These are phyloP conservation scores for Hemitrygon akajei DNA, from an alignment of 2,797 vertebrate genomes.

Conservation along the genomic window DNA sequence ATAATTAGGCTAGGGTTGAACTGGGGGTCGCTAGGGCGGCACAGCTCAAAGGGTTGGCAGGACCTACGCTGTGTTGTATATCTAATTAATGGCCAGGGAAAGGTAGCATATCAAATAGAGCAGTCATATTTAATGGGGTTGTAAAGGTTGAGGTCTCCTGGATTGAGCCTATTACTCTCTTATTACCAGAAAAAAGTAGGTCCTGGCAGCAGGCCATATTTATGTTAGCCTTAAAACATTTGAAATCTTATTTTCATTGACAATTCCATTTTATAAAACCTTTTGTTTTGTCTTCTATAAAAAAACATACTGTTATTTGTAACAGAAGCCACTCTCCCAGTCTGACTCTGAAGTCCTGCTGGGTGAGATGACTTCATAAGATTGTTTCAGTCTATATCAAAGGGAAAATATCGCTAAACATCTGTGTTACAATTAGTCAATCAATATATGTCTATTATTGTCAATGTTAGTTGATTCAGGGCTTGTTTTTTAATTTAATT, in stretches of 20 bases:
- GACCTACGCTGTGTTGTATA: too few species aligned
- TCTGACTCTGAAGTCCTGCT: background rate
- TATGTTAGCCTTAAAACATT: background rate
- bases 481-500: slow-evolving; percentile 39
- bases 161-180: background rate
- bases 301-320: background rate
- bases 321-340: background rate
- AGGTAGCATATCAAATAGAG: background rate
- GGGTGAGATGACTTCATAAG: background rate
- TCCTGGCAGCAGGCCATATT: background rate
- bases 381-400: background rate
- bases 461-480: slow-evolving; percentile 43
- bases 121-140: slow-evolving; percentile 25
- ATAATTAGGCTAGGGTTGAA: too few species aligned
- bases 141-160: slow-evolving; percentile 13
- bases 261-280: background rate
- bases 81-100: background rate
- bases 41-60: too few species aligned
- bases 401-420: background rate
- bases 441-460: slow-evolving; percentile 47
- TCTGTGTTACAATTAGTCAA: slow-evolving; percentile 43
- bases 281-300: background rate
- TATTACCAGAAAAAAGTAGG: background rate
- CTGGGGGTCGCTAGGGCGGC: too few species aligned
- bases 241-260: background rate